phyloP scores from a whole-genome alignment of 2,797 vertebrate species.

The Brachyrhaphis roseni region DNA sequence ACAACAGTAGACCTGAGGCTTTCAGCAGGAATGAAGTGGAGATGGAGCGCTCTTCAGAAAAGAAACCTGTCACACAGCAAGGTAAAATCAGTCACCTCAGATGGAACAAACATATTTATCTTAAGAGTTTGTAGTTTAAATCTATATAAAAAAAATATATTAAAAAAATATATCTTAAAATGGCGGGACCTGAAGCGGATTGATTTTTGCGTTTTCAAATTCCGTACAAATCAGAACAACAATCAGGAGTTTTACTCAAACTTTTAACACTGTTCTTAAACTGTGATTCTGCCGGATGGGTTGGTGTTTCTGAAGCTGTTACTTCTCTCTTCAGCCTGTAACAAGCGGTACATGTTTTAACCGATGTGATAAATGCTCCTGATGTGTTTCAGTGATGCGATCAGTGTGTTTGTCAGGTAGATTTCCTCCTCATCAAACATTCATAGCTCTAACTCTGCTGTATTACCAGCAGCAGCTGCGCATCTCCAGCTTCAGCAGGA shows the following conservation, averaged over 20 bases:
- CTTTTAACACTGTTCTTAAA: neutral
- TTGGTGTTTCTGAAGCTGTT: neutral
- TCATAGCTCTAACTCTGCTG: conserved; percentile 7
- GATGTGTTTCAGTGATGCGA: neutral
- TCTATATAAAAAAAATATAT: neutral
- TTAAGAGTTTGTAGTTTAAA: neutral
- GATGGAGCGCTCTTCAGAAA: neutral
- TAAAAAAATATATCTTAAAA: no score
- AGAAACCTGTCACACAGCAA: neutral
- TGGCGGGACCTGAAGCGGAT: neutral
- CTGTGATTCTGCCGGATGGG: neutral
- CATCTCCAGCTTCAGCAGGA: neutral
- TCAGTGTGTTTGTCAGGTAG: neutral
- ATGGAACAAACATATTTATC: neutral
- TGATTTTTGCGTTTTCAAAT: neutral
- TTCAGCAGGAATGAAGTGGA: neutral
- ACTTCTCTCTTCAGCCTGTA: neutral
- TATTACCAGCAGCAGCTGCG: neutral
- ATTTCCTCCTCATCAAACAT: conserved; percentile 29
- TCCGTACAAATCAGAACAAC: neutral
- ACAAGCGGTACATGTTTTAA: neutral
- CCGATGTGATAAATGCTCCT: neutral
- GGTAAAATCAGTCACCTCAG: neutral
- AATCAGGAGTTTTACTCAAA: neutral
- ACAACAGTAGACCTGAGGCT: neutral